phyloP scores from a whole-genome alignment of 2,888 invertebrate genomes.

The Bellardia pandia region DNA sequence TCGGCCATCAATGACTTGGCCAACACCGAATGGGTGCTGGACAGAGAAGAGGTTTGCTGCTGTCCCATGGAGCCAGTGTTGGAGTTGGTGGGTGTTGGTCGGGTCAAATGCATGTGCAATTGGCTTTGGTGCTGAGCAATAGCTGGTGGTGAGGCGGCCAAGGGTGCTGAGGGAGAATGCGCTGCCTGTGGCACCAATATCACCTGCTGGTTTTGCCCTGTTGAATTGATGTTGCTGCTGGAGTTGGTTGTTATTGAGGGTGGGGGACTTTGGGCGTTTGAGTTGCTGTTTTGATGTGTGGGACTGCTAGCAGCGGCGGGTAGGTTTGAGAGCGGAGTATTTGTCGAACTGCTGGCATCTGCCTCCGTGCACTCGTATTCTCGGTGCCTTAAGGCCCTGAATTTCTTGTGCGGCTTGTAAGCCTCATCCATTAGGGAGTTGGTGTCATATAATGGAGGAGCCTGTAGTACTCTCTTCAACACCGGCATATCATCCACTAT shows the following conservation, averaged over 20 bases:
- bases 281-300: slow-evolving; percentile 29
- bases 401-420: slow-evolving; percentile 97
- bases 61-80: slow-evolving; percentile 73
- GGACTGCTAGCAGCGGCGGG: slow-evolving; percentile 64
- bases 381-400: slow-evolving; percentile 92
- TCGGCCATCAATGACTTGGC: slow-evolving; percentile 96
- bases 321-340: slow-evolving; percentile 82
- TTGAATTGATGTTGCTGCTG: slow-evolving; percentile 21
- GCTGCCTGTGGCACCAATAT: slow-evolving; percentile 73
- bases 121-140: slow-evolving; percentile 81
- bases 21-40: slow-evolving; percentile 94
- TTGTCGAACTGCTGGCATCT: slow-evolving; percentile 85
- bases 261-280: slow-evolving; percentile 74
- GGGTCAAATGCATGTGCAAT: slow-evolving; percentile 86
- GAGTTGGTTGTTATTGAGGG: slow-evolving; percentile 51
- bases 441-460: slow-evolving; percentile 95
- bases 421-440: slow-evolving; percentile 97
- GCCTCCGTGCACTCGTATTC: slow-evolving; percentile 91
- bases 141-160: slow-evolving; percentile 74
- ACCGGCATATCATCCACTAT: slow-evolving; percentile 96
- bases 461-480: slow-evolving; percentile 95
- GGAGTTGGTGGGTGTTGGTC: slow-evolving; percentile 84
- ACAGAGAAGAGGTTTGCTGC: slow-evolving; percentile 86
- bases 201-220: slow-evolving; percentile 58
- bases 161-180: slow-evolving; percentile 75